Evolutionary conservation across 2,888 invertebrate species (phyloP).

Genomic region (Liposcelis brunnea): DNA sequence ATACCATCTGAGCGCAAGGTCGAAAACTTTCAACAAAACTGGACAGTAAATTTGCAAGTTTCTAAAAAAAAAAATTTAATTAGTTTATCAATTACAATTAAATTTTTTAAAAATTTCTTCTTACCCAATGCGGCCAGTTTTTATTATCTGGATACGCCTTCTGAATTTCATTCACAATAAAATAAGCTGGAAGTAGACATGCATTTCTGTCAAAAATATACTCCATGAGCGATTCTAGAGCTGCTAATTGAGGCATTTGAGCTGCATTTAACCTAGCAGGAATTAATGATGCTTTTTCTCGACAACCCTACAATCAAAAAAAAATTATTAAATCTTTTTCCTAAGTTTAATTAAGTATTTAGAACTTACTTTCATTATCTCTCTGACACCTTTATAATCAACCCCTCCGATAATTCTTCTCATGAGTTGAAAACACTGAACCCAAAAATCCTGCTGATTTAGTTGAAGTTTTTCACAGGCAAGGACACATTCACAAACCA

Average conservation of each 20-base stretch:
- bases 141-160: conserved; percentile 67
- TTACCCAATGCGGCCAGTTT: conserved; percentile 83
- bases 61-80: conserved; percentile 38
- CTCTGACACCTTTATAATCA: conserved; percentile 87
- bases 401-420: conserved; percentile 75
- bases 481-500: conserved; percentile 75
- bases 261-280: conserved; percentile 64
- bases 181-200: conserved; percentile 82
- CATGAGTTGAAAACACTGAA: conserved; percentile 69
- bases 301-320: conserved; percentile 42
- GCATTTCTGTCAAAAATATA: conserved; percentile 86
- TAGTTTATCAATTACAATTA: no score
- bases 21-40: conserved; percentile 86
- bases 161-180: conserved; percentile 87
- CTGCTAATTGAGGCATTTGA: conserved; percentile 63
- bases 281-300: conserved; percentile 73
- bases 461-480: conserved; percentile 67
- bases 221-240: conserved; percentile 62
- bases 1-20: conserved; percentile 88
- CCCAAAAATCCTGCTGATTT: conserved; percentile 74
- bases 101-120: conserved; percentile 15
- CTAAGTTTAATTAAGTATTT: neutral
- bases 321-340: neutral
- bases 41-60: conserved; percentile 67
- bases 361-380: conserved; percentile 64